A percentile compares a stretch with the other conserved stretches of the same genome.
Evolutionary conservation across 2,888 invertebrate genomes (phyloP).

Genomic region (Ochlodes sylvanus): DNA sequence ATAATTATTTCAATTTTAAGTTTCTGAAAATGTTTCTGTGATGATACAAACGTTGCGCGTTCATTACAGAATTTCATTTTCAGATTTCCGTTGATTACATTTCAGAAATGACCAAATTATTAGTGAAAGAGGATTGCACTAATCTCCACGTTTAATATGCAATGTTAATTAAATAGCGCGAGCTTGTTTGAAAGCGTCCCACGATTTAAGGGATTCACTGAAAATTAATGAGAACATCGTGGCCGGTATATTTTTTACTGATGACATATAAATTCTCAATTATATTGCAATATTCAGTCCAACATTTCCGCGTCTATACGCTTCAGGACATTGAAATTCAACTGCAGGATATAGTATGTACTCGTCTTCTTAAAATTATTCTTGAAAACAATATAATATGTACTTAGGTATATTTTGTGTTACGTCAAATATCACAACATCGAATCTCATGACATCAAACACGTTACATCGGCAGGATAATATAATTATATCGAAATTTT

Average conservation of each 20-base stretch:
- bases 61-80: too few relatives aligned
- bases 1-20: constrained; percentile 1
- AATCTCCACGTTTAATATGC: constrained; percentile 2
- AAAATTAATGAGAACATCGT: constrained; percentile 1
- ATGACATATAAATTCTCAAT: neutral
- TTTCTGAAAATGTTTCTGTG: too few relatives aligned
- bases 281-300: neutral
- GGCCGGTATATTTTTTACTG: neutral
- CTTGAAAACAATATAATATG: too few relatives aligned
- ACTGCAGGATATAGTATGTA: too few relatives aligned
- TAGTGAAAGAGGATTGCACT: neutral
- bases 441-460: too few relatives aligned
- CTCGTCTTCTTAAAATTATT: accelerated
- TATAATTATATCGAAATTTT: too few relatives aligned
- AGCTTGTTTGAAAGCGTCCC: neutral
- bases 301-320: neutral
- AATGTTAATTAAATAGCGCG: neutral
- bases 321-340: neutral
- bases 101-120: neutral
- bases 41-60: too few relatives aligned
- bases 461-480: too few relatives aligned
- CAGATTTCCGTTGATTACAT: neutral
- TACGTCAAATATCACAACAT: too few relatives aligned
- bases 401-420: too few relatives aligned
- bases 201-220: neutral